A percentile compares a stretch with the other conserved stretches of the same genome.
Evolutionary conservation across 2,888 invertebrate species (phyloP).

Genomic region (Leptopilina drosophilae): DNA sequence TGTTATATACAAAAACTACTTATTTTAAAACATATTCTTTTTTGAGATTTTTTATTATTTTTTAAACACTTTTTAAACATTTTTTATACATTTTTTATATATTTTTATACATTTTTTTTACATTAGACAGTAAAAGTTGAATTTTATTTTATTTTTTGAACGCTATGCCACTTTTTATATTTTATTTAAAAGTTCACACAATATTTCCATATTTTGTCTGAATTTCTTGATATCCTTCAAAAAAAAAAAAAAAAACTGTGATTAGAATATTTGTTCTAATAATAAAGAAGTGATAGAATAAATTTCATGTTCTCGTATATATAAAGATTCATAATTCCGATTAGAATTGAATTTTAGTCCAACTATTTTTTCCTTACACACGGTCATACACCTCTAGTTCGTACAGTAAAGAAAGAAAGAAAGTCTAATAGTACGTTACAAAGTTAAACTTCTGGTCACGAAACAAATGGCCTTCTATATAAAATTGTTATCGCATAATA

Average conservation of each 20-base stretch:
- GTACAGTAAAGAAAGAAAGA: slow-evolving; percentile 7
- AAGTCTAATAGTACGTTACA: background rate
- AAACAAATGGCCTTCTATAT: slow-evolving; percentile 2
- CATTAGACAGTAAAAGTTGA: too few relatives aligned
- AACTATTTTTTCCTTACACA: background rate
- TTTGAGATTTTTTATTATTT: too few relatives aligned
- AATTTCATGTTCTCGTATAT: background rate
- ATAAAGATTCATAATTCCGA: background rate
- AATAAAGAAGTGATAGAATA: background rate
- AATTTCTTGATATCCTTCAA: too few relatives aligned
- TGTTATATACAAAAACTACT: background rate
- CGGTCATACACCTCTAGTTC: background rate
- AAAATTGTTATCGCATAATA: background rate
- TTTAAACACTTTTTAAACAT: too few relatives aligned
- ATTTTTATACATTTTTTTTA: too few relatives aligned
- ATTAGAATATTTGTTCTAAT: background rate
- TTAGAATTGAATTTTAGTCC: background rate
- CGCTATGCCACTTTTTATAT: background rate
- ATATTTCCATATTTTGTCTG: background rate
- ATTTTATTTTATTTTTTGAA: too few relatives aligned
- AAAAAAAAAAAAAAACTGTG: too few relatives aligned
- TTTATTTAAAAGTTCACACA: background rate
- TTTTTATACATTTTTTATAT: too few relatives aligned
- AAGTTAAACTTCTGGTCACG: background rate
- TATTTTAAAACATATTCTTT: too few relatives aligned